phyloP scores from a whole-genome alignment of 2,888 invertebrate species.

The Heliconius cydno region DNA sequence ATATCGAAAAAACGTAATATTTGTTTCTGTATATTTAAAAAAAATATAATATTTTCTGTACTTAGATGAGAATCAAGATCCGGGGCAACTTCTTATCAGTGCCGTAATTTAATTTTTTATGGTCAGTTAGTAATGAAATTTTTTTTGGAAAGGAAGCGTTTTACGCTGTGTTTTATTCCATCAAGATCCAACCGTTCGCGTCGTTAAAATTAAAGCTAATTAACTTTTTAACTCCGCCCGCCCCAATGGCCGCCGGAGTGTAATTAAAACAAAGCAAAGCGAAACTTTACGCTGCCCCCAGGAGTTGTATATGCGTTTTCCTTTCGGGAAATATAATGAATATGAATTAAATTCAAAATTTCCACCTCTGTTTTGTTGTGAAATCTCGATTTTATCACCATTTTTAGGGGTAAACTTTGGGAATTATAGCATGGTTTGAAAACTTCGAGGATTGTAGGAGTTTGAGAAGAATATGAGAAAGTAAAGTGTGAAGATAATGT shows the following conservation, averaged over 20 bases:
- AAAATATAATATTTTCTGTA: background rate
- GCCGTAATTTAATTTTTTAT: constrained; percentile 37
- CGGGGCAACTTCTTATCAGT: constrained; percentile 28
- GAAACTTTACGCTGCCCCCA: constrained; percentile 68
- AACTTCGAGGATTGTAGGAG: background rate
- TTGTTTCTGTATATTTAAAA: background rate
- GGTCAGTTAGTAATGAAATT: constrained; percentile 36
- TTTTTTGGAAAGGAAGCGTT: constrained; percentile 38
- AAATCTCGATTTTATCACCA: constrained; percentile 15
- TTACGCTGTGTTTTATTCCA: constrained; percentile 54
- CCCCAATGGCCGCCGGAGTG: constrained; percentile 61
- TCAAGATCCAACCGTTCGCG: constrained; percentile 59
- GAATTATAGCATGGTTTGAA: background rate
- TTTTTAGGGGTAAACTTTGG: background rate
- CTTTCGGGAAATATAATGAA: constrained; percentile 51
- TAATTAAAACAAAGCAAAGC: constrained; percentile 78
- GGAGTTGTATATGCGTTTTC: constrained; percentile 61
- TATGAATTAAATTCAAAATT: constrained; percentile 40
- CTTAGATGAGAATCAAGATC: background rate
- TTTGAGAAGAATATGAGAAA: background rate
- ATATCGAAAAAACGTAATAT: no score
- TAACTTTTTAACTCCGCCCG: constrained; percentile 72
- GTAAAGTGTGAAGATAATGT: background rate
- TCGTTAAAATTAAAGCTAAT: constrained; percentile 77
- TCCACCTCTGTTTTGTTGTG: constrained; percentile 23